These are phyloP conservation scores for Lacerta agilis DNA, from an alignment of 2,797 vertebrate genomes.

Conservation along the genomic window DNA sequence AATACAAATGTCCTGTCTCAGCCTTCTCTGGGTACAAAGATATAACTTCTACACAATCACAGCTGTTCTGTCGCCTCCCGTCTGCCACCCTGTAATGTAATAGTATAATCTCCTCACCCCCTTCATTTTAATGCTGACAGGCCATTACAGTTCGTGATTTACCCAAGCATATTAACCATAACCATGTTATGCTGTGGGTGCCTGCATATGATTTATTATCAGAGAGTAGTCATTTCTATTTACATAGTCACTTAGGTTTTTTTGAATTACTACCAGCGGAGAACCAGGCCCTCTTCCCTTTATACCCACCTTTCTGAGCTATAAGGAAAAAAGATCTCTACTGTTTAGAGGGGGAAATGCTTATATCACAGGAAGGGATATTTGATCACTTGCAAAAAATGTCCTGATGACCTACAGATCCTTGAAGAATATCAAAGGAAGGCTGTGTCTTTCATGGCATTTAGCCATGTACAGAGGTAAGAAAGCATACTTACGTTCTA, in stretches of 20 bases:
- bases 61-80: conserved; percentile 72
- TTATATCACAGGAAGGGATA: neutral
- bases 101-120: conserved; percentile 64
- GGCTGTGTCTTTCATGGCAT: neutral
- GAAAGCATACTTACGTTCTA: neutral
- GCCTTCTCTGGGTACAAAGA: conserved; percentile 19
- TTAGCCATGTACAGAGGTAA: neutral
- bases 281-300: neutral
- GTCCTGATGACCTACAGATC: neutral
- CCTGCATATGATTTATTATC: conserved; percentile 34
- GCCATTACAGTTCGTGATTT: conserved; percentile 75
- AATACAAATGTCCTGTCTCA: accelerated
- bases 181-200: conserved; percentile 44
- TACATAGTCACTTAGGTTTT: conserved; percentile 5
- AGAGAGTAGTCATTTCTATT: neutral
- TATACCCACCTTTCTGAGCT: conserved; percentile 25
- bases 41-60: conserved; percentile 22
- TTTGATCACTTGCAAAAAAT: neutral
- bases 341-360: conserved; percentile 14
- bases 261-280: conserved; percentile 46
- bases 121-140: conserved; percentile 74
- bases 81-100: conserved; percentile 75
- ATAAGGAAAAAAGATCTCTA: neutral
- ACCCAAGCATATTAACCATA: conserved; percentile 63
- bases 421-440: neutral